Evolutionary conservation across 2,113 vertebrate genomes (phyloP).

Genomic region (Lasiurus borealis): DNA sequence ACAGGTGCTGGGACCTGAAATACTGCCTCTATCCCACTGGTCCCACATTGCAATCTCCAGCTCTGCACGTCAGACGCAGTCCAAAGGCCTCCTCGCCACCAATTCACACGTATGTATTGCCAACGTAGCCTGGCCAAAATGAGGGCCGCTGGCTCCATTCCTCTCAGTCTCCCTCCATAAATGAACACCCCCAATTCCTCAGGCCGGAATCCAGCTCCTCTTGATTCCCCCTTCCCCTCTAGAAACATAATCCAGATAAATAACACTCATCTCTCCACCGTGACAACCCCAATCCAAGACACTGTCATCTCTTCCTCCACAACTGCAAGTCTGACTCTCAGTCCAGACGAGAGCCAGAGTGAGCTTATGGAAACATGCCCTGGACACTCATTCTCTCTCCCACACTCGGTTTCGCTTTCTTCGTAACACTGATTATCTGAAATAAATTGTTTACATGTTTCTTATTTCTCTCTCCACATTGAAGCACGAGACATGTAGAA

Average conservation of each 20-base stretch:
- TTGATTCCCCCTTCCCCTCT: background rate
- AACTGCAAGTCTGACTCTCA: background rate
- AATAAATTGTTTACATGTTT: background rate
- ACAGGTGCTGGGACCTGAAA: background rate
- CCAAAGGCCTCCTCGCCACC: background rate
- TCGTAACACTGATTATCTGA: background rate
- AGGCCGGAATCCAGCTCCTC: background rate
- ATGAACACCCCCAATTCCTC: background rate
- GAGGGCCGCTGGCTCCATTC: background rate
- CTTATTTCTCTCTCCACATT: conserved; percentile 1
- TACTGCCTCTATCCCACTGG: background rate
- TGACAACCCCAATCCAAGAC: background rate
- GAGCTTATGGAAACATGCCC: background rate
- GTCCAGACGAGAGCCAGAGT: conserved; percentile 5
- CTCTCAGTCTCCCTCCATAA: background rate
- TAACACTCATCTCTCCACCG: background rate
- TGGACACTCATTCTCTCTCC: background rate
- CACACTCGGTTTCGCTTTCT: background rate
- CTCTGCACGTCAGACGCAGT: background rate
- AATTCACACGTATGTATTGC: too few relatives aligned
- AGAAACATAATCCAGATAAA: background rate
- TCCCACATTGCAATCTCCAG: background rate
- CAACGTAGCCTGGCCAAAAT: fast-evolving
- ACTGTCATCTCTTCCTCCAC: background rate
- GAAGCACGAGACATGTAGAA: background rate